phyloP scores from a whole-genome alignment of 1,140 invertebrate species.

The Drosophila dunni region DNA sequence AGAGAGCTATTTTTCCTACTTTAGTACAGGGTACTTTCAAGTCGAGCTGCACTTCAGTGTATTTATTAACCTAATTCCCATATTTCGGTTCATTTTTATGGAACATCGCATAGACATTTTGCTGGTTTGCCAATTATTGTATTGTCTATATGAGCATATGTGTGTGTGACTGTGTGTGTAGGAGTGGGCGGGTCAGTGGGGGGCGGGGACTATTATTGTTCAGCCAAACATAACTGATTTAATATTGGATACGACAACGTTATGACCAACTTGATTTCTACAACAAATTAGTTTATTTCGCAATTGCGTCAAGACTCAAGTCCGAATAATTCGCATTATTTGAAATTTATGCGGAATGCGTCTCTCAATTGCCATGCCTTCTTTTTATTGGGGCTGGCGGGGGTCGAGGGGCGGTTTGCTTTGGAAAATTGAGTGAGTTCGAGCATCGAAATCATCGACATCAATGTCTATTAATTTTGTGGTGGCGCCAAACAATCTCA shows the following conservation, averaged over 20 bases:
- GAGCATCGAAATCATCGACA: slow-evolving; percentile 33
- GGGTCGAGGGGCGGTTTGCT: neutral
- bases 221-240: slow-evolving; percentile 64
- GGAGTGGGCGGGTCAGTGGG: neutral
- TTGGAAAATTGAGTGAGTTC: neutral
- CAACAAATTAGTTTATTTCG: slow-evolving; percentile 66
- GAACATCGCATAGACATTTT: slow-evolving; percentile 52
- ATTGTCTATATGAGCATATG: slow-evolving; percentile 52
- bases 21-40: slow-evolving; percentile 7
- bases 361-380: slow-evolving; percentile 1
- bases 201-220: slow-evolving; percentile 41
- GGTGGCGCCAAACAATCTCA: slow-evolving; percentile 44
- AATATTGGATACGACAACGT: slow-evolving; percentile 61
- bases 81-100: slow-evolving; percentile 58
- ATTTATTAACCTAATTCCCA: slow-evolving; percentile 5
- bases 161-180: slow-evolving; percentile 1
- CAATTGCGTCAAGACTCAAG: slow-evolving; percentile 47
- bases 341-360: slow-evolving; percentile 38
- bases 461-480: slow-evolving; percentile 48
- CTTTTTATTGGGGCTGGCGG: neutral
- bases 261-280: slow-evolving; percentile 61
- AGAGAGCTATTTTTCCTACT: neutral
- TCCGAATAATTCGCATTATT: slow-evolving; percentile 33
- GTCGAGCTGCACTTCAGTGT: neutral
- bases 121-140: slow-evolving; percentile 66